phyloP scores from a whole-genome alignment of 2,113 vertebrate species.

The Xiphophorus hellerii region DNA sequence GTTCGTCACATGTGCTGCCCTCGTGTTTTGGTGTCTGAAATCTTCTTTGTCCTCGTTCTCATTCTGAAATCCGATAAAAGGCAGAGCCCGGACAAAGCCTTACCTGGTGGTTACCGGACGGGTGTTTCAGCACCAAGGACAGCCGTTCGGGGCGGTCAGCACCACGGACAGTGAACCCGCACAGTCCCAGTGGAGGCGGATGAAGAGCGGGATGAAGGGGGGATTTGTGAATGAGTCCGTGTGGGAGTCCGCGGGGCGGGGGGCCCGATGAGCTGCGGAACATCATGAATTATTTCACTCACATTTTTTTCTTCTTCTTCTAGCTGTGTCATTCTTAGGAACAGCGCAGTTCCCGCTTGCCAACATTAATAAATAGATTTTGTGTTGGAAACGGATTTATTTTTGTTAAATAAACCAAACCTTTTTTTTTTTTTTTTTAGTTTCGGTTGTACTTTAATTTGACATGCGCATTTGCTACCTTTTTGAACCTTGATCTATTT shows the following conservation, averaged over 20 bases:
- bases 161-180: slow-evolving; percentile 58
- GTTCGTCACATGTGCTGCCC: not conserved
- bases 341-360: too few relatives aligned
- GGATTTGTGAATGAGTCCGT: not conserved
- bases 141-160: slow-evolving; percentile 41
- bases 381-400: not conserved
- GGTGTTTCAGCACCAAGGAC: slow-evolving; percentile 50
- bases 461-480: too few relatives aligned
- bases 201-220: not conserved
- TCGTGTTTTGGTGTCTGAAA: not conserved
- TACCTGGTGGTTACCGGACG: not conserved
- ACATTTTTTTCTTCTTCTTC: not conserved
- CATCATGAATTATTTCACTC: not conserved
- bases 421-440: not conserved
- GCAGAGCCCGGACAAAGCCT: not conserved
- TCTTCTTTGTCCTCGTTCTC: not conserved
- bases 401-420: too few relatives aligned
- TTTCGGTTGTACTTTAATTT: too few relatives aligned
- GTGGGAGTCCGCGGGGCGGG: not conserved
- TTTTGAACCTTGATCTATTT: too few relatives aligned
- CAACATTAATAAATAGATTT: not conserved
- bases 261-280: not conserved
- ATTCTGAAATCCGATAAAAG: not conserved
- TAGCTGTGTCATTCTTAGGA: not conserved
- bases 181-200: not conserved